Evolutionary conservation across 2,888 invertebrate genomes (phyloP).

Genomic region (Apeira syringaria): DNA sequence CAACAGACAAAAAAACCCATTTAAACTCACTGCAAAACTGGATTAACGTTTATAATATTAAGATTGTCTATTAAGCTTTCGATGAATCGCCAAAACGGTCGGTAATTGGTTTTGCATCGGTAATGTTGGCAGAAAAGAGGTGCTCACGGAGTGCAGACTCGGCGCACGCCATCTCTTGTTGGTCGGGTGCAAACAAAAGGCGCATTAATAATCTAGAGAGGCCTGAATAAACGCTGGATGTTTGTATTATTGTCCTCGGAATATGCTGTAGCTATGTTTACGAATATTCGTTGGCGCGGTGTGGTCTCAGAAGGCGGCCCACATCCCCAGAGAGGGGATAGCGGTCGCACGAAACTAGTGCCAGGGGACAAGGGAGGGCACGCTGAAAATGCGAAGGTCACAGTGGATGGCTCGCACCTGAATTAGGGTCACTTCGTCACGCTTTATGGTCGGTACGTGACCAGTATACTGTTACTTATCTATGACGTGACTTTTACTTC

Average conservation of each 20-base stretch:
- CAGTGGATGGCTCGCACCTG: conserved; percentile 68
- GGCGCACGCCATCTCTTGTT: conserved; percentile 36
- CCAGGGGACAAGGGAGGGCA: conserved; percentile 60
- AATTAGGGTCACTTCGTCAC: conserved; percentile 70
- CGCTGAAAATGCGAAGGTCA: conserved; percentile 73
- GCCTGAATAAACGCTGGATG: conserved; percentile 47
- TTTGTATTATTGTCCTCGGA: conserved; percentile 58
- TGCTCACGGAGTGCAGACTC: conserved; percentile 30
- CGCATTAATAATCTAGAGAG: conserved; percentile 54
- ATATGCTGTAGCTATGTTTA: conserved; percentile 63
- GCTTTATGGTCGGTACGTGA: conserved; percentile 65
- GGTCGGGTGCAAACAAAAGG: conserved; percentile 42
- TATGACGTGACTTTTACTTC: conserved; percentile 69
- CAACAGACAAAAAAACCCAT: conserved; percentile 17
- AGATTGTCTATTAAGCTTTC: conserved; percentile 43
- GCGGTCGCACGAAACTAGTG: conserved; percentile 61
- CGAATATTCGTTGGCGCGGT: conserved; percentile 26
- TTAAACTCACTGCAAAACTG: conserved; percentile 30
- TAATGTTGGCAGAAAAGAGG: conserved; percentile 45
- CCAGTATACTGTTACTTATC: no score
- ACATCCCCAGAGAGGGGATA: conserved; percentile 60
- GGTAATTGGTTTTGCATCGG: conserved; percentile 49
- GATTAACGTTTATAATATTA: conserved; percentile 44
- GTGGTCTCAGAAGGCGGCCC: conserved; percentile 49
- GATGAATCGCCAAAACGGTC: conserved; percentile 36